A percentile compares a stretch with the other conserved stretches of the same genome.
These are phyloP conservation scores for human DNA, from an alignment of 2,113 vertebrate genomes.

Conservation along the genomic window GRCh38 chr4:152114001-152114500, in stretches of 20 bases:
- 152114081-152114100: no score
- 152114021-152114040: neutral
- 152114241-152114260: neutral
- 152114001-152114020: neutral
- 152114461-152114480: neutral
- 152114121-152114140: no score
- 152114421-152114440: neutral
- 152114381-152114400: neutral
- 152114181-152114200: neutral
- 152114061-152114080: neutral
- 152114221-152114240: neutral
- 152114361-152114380: no score
- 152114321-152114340: neutral
- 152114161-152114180: no score
- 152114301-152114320: neutral
- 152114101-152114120: neutral
- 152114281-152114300: neutral
- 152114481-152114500: neutral
- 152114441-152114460: neutral
- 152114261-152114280: fast-evolving
- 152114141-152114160: neutral
- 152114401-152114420: neutral
- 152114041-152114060: neutral
- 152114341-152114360: neutral
- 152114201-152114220: neutral